A percentile compares a stretch with the other conserved stretches of the same genome.
These are phyloP conservation scores for Drosophila tropicalis DNA, from an alignment of 1,140 invertebrate species.

Conservation along the genomic window DNA sequence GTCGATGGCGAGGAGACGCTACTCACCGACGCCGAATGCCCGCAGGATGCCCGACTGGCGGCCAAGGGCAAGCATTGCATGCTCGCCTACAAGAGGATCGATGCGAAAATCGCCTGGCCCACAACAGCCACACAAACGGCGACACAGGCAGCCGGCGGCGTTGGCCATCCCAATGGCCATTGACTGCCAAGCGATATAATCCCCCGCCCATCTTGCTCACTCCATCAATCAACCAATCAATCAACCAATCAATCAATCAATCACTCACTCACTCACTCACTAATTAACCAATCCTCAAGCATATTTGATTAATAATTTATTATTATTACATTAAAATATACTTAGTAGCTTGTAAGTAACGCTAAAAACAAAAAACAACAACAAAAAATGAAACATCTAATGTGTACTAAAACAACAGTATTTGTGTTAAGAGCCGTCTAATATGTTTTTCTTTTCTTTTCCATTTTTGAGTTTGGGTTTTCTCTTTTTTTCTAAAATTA, in stretches of 20 bases:
- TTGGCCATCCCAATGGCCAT: slow-evolving; percentile 20
- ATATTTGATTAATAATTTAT: slow-evolving; percentile 82
- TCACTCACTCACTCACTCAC: slow-evolving; percentile 59
- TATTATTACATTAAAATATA: slow-evolving; percentile 82
- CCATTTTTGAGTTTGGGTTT: background rate
- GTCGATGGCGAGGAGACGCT: slow-evolving; percentile 96
- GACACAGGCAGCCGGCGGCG: slow-evolving; percentile 26
- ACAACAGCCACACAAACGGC: slow-evolving; percentile 69
- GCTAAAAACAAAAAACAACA: slow-evolving; percentile 73
- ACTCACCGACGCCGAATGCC: slow-evolving; percentile 93
- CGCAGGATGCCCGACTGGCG: slow-evolving; percentile 91
- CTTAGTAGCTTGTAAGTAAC: slow-evolving; percentile 78
- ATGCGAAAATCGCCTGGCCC: slow-evolving; percentile 98
- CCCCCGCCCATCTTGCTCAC: slow-evolving; percentile 25
- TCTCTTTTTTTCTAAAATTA: slow-evolving; percentile 50
- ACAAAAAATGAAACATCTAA: slow-evolving; percentile 74
- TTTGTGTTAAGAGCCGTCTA: slow-evolving; percentile 69
- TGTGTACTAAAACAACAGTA: slow-evolving; percentile 81
- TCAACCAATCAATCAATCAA: background rate
- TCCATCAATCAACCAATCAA: slow-evolving; percentile 2
- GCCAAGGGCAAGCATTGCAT: slow-evolving; percentile 91
- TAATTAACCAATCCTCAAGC: slow-evolving; percentile 54
- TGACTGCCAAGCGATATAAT: slow-evolving; percentile 12
- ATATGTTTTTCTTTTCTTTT: slow-evolving; percentile 44
- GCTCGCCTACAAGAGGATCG: slow-evolving; percentile 96